Conservation (phyloP, 2,888 invertebrate genomes). For the Caenorhabditis sp. region DNA sequence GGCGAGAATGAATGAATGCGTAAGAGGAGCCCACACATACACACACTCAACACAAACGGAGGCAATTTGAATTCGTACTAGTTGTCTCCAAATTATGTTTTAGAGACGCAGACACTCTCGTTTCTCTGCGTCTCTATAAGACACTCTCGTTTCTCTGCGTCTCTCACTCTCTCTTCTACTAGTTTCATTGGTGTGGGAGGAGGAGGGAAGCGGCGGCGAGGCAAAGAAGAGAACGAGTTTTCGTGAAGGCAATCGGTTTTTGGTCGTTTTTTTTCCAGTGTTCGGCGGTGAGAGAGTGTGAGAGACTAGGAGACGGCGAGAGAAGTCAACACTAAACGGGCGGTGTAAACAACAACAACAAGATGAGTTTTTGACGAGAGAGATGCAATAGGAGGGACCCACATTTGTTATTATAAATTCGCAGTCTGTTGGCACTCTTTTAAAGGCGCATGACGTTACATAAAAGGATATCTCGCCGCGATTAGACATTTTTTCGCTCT, state of each 20-base stretch:
- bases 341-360: slow-evolving; percentile 58
- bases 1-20: slow-evolving; percentile 11
- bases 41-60: slow-evolving; percentile 1
- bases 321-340: slow-evolving; percentile 24
- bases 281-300: slow-evolving; percentile 2
- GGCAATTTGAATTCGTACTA: slow-evolving; percentile 50
- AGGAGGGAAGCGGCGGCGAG: no score
- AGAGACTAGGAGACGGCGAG: not conserved
- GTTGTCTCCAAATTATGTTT: slow-evolving; percentile 20
- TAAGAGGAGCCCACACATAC: not conserved
- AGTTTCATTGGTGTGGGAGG: slow-evolving; percentile 19
- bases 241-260: slow-evolving; percentile 26
- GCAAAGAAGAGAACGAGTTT: slow-evolving; percentile 11
- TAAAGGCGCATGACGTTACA: no score
- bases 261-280: slow-evolving; percentile 27
- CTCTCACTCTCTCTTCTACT: no score
- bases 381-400: not conserved
- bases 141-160: no score
- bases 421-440: no score
- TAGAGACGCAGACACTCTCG: not conserved
- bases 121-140: not conserved
- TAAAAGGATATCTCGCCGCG: no score
- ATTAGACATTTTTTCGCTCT: no score
- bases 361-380: slow-evolving; percentile 2
- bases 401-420: not conserved